Conservation (phyloP, 2,113 vertebrate species). For the Salvelinus sp. region DNA sequence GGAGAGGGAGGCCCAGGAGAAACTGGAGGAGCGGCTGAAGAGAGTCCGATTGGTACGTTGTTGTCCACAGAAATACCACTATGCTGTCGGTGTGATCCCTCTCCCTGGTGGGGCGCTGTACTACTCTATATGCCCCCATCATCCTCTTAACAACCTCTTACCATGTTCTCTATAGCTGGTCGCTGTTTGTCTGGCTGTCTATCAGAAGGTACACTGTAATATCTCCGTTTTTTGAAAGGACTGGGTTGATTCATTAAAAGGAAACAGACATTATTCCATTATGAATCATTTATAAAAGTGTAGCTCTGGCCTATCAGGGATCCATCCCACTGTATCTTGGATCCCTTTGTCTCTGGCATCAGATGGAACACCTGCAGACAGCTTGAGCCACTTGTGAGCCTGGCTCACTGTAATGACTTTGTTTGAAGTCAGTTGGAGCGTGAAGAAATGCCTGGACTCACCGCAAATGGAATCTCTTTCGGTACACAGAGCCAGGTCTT, state of each 20-base stretch:
- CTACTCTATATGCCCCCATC: background rate
- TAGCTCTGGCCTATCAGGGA: slow-evolving; percentile 56
- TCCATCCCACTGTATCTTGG: slow-evolving; percentile 51
- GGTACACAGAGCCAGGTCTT: slow-evolving; percentile 54
- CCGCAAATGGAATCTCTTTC: slow-evolving; percentile 16
- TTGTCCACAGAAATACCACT: background rate
- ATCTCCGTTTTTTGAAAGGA: background rate
- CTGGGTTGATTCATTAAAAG: background rate
- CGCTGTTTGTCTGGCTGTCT: background rate
- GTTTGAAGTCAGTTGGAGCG: slow-evolving; percentile 69
- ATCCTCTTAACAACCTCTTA: background rate
- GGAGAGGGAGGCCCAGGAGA: slow-evolving; percentile 89
- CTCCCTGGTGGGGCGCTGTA: background rate
- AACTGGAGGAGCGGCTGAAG: slow-evolving; percentile 90
- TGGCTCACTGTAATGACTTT: slow-evolving; percentile 58
- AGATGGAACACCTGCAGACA: slow-evolving; percentile 65
- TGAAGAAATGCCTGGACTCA: slow-evolving; percentile 58
- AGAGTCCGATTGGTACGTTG: slow-evolving; percentile 84
- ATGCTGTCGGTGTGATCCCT: background rate
- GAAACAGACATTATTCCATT: slow-evolving; percentile 1
- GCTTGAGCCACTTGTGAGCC: slow-evolving; percentile 55
- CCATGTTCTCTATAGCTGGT: background rate
- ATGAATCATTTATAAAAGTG: slow-evolving; percentile 55
- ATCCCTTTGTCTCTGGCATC: slow-evolving; percentile 44
- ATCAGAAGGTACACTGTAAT: too few species aligned